Conservation (phyloP, 2,888 invertebrate genomes). For the Andrena camellia region DNA sequence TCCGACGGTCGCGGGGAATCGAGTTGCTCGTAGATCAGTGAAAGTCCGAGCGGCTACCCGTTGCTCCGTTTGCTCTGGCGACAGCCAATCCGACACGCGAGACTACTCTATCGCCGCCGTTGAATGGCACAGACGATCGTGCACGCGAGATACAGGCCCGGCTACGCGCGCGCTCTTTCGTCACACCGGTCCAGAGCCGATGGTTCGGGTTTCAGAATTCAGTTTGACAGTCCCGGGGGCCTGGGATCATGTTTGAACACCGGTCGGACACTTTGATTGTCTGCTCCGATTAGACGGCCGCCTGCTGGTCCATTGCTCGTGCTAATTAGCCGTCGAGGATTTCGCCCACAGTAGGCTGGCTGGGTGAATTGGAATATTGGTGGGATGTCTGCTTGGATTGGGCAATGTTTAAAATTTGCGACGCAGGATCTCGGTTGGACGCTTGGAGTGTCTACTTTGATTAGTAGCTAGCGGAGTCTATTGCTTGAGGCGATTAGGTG, state of each 20-base stretch:
- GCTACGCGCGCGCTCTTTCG: slow-evolving; percentile 43
- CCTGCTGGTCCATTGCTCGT: neutral
- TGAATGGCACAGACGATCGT: slow-evolving; percentile 53
- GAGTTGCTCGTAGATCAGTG: slow-evolving; percentile 79
- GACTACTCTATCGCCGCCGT: slow-evolving; percentile 65
- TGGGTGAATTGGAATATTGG: neutral
- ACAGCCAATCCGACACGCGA: slow-evolving; percentile 66
- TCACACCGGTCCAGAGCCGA: slow-evolving; percentile 33
- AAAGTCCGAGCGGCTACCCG: slow-evolving; percentile 70
- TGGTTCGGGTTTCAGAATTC: slow-evolving; percentile 38
- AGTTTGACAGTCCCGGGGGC: slow-evolving; percentile 41
- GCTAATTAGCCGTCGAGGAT: slow-evolving; percentile 33
- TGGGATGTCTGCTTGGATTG: neutral
- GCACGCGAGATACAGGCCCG: slow-evolving; percentile 40
- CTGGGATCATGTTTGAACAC: slow-evolving; percentile 33
- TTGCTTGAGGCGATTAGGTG: neutral
- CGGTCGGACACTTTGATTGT: slow-evolving; percentile 45
- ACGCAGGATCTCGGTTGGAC: neutral
- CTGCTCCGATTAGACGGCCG: slow-evolving; percentile 35
- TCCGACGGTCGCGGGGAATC: slow-evolving; percentile 34
- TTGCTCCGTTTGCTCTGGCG: slow-evolving; percentile 52
- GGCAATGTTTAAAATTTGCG: neutral
- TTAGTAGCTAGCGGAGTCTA: neutral
- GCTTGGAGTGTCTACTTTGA: neutral
- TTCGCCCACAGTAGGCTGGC: neutral